phyloP scores from a whole-genome alignment of 2,888 invertebrate genomes.

The Machimus rusticus region DNA sequence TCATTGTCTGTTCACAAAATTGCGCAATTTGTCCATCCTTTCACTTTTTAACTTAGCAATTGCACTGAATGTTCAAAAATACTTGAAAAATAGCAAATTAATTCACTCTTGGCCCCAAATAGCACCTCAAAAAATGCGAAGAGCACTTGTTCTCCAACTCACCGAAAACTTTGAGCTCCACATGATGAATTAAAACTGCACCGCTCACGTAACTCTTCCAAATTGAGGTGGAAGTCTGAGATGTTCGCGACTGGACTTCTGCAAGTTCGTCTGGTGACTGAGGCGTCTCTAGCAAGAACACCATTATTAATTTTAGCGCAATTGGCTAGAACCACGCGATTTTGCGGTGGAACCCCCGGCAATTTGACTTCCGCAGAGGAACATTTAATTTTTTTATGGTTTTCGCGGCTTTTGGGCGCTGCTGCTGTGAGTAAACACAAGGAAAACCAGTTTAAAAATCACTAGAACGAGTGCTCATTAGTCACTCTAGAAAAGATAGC shows the following conservation, averaged over 20 bases:
- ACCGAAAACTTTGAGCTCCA: background rate
- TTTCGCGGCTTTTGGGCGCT: background rate
- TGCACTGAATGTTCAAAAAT: background rate
- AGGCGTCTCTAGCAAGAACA: background rate
- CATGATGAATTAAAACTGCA: background rate
- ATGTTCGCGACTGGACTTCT: background rate
- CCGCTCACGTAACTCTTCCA: background rate
- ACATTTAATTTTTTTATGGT: background rate
- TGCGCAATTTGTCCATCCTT: background rate
- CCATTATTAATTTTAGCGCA: background rate
- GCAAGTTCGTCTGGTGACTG: background rate
- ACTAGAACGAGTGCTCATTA: background rate
- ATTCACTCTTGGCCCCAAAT: background rate
- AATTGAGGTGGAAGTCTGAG: background rate
- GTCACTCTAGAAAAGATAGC: background rate
- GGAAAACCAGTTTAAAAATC: background rate
- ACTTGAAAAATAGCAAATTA: background rate
- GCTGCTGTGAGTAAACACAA: background rate
- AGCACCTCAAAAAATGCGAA: background rate
- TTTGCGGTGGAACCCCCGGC: background rate
- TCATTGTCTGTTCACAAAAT: background rate
- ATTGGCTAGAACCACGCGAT: background rate
- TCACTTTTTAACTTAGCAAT: background rate
- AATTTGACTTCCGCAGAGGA: background rate
- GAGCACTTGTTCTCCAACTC: background rate